phyloP scores from a whole-genome alignment of 2,797 vertebrate species.

The Esox lucius region DNA sequence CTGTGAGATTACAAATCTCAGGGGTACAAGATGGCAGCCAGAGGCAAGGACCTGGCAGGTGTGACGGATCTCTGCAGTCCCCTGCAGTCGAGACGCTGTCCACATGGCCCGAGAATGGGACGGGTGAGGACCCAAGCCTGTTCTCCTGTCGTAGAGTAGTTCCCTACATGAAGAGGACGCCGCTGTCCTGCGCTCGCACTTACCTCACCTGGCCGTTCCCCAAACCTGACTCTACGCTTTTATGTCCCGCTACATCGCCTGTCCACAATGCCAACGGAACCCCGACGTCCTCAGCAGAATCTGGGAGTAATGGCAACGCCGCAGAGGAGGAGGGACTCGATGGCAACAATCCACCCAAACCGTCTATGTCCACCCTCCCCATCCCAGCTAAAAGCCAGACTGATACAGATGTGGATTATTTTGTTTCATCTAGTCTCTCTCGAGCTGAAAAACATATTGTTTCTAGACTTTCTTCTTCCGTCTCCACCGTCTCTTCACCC shows the following conservation, averaged over 20 bases:
- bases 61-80: neutral
- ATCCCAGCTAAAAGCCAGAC: neutral
- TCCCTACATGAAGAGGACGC: constrained; percentile 29
- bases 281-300: neutral
- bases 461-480: neutral
- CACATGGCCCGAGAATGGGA: neutral
- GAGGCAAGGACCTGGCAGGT: neutral
- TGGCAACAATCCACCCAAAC: neutral
- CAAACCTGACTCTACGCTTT: constrained; percentile 10
- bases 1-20: neutral
- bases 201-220: constrained; percentile 70
- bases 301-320: neutral
- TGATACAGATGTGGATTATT: neutral
- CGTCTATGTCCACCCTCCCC: neutral
- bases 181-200: constrained; percentile 71
- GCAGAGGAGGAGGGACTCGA: constrained; percentile 1
- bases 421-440: neutral
- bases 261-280: constrained; percentile 14
- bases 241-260: neutral
- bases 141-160: constrained; percentile 74
- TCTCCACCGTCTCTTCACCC: neutral
- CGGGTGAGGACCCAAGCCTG: constrained; percentile 32
- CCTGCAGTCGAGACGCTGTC: neutral
- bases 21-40: neutral
- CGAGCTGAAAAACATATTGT: neutral